Base-by-base conservation (phyloP, 2,113 vertebrate species). In the Chloropsis hardwickii region DNA sequence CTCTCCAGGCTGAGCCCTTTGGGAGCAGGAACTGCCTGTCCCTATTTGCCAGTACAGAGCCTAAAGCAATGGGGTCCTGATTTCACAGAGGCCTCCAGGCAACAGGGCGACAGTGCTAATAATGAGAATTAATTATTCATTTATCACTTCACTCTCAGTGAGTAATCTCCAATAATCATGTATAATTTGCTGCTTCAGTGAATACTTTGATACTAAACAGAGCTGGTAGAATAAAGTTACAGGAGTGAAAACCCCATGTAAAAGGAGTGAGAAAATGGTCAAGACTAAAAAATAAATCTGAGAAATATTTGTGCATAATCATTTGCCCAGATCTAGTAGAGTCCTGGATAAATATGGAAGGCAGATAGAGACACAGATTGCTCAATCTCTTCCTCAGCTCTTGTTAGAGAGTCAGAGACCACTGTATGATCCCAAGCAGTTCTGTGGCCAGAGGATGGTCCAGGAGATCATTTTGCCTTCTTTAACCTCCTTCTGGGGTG, bases 131-230 rank as follows among this genome's bases (percentile, higher is more conserved):
- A 92, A 88, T 88, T 86, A 83, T 65, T 93, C 56, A 86, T 95
- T 81, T 86, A 89, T 81, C 84, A 58, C 51, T 81, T 71, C n/a
- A 14, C 39, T 87, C 81, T 37, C 14, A 5, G 70, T 64, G 81
- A 93, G 91, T 71, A 71, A 91, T 91, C 57, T 91, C 47, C 29
- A 54, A 56, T 74, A 79, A 90, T 93, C 60, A 37, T 45, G 78
- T 79, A 39, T 61, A 79, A 90, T 91, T 93, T 91, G 66, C 94
- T 93, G 90, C 90, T 82, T 74, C 87, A 74, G 61, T 74, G 87
- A 81, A 35, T 56, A 24, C 14, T 66, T 71, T 56, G 81, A 45
- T n/a, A 44, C 28, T 62, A 69, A 87, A 93, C 37, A 72, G 81
- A 39, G 60, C 44, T 71, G 56, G 44, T 90, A 56, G 78, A 85